These are phyloP conservation scores for Cebidichthys violaceus DNA, from an alignment of 2,113 vertebrate species.

Conservation along the genomic window DNA sequence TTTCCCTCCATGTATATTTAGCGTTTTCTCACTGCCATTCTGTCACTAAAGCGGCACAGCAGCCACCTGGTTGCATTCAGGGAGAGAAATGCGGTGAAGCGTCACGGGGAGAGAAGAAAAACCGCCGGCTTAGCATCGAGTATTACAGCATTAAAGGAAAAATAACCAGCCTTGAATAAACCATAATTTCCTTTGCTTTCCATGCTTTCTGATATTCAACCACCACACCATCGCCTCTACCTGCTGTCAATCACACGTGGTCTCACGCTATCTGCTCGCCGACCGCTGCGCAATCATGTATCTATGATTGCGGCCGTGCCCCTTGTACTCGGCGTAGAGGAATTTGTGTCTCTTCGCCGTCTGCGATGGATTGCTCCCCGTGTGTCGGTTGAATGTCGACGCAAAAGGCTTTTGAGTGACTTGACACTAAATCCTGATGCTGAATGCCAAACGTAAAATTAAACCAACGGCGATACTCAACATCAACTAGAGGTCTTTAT, in stretches of 20 bases:
- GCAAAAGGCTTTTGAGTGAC: neutral
- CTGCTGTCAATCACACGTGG: neutral
- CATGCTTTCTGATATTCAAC: neutral
- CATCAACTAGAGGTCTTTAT: slow-evolving; percentile 31
- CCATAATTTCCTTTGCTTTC: neutral
- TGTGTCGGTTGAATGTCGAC: neutral
- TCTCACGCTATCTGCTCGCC: neutral
- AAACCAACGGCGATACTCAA: slow-evolving; percentile 14
- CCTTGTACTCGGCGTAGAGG: neutral
- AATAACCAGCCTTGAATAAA: neutral
- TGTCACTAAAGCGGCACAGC: neutral
- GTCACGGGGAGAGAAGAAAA: neutral
- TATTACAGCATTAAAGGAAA: neutral
- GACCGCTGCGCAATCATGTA: neutral
- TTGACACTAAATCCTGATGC: neutral
- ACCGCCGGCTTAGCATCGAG: neutral
- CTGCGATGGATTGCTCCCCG: neutral
- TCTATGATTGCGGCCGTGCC: slow-evolving; percentile 23
- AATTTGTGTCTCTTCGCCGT: neutral
- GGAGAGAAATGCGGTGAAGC: neutral
- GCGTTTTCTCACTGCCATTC: slow-evolving; percentile 1
- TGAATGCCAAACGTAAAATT: neutral
- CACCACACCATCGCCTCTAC: neutral
- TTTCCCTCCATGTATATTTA: neutral
- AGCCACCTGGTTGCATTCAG: neutral